A percentile compares a stretch with the other conserved stretches of the same genome.
phyloP scores from a whole-genome alignment of 2,113 vertebrate genomes.

The Callorhinus ursinus region DNA sequence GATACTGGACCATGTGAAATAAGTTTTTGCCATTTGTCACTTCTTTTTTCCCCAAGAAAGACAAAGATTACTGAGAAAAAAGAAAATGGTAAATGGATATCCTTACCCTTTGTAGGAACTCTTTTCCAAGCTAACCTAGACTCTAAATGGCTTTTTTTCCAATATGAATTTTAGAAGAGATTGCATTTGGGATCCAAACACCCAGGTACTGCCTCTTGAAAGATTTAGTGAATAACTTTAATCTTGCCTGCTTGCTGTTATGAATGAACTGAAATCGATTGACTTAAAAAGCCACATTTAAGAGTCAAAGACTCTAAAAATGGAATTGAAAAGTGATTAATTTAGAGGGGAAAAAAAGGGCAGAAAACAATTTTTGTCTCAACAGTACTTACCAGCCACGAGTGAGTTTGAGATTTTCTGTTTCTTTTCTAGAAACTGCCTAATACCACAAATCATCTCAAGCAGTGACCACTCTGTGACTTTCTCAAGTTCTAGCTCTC shows the following conservation, averaged over 20 bases:
- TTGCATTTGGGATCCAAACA: conserved; percentile 51
- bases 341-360: conserved; percentile 19
- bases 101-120: not conserved
- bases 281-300: conserved; percentile 27
- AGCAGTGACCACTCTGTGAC: fast-evolving
- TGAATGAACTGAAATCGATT: conserved; percentile 36
- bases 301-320: conserved; percentile 36
- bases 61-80: not conserved
- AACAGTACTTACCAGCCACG: conserved; percentile 38
- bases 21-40: conserved; percentile 23
- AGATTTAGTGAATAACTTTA: conserved; percentile 42
- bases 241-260: conserved; percentile 50
- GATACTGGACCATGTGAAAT: not conserved
- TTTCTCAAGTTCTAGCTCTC: not conserved
- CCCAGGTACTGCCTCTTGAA: not conserved
- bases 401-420: not conserved
- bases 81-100: not conserved
- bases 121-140: conserved; percentile 18
- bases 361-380: conserved; percentile 52
- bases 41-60: conserved; percentile 41
- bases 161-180: conserved; percentile 18
- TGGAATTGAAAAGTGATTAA: conserved; percentile 37
- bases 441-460: not conserved
- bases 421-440: conserved; percentile 28
- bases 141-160: not conserved